Base-by-base conservation (phyloP, 2,888 invertebrate species). In the Strigamia transsilvanica region DNA sequence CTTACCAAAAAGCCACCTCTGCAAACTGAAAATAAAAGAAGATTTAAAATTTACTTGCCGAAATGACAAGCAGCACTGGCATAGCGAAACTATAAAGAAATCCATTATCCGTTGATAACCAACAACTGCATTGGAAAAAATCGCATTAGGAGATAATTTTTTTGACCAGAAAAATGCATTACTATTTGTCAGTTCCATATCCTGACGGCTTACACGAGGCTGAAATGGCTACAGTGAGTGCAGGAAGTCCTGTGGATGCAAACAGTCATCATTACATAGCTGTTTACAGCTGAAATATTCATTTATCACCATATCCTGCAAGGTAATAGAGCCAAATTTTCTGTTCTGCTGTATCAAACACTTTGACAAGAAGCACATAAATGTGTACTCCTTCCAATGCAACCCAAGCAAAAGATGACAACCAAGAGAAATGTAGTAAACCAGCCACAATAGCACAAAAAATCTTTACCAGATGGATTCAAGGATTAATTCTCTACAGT, bases 361-460 rank as follows among this genome's bases (percentile, higher is more conserved):
- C 84, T 12, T 83, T 83, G 7, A 83, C 82, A n/a, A 84, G 73
- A 15, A 84, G 42, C 46, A 84, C 23, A 80, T 84, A 84, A 80
- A 84, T 84, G 41, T 84, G 83, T 5, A 84, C 83, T 0, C 83
- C 84, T 82, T 84, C 84, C 15, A 84, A n/a, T 13, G 84, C 41
- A 83, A 84, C 83, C 84, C 84, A 84, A 13, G 83, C 82, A 78
- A 84, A 84, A 0, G 84, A 83, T 27, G 84, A 79, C 46, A 84
- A 81, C 41, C 84, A 84, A 78, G 84, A 82, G 27, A 84, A 84
- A 77, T 84, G 84, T 13, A 84, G 46, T n/a, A 83, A 23, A 0
- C 83, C 84, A 80, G 84, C 84, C 6, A 84, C 41, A 10, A 84
- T 78, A 12, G 82, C 51, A 80, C 84, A 84, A 27, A 83, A 32